Percentiles rank a stretch among this genome's conserved stretches.
phyloP scores from a whole-genome alignment of 2,888 invertebrate species.

The Keiferia lycopersicella region DNA sequence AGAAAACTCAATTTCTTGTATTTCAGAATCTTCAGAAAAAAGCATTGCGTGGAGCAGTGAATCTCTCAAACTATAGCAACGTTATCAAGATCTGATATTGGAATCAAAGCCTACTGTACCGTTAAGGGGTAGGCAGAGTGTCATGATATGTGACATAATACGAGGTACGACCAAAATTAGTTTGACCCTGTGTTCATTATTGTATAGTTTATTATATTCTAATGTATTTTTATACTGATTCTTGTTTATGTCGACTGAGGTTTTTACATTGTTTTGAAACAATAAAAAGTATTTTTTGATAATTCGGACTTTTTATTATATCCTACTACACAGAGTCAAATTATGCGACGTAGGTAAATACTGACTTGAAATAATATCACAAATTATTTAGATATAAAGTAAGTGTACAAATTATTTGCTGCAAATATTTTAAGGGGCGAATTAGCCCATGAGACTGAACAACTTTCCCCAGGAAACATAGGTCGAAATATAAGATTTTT shows the following conservation, averaged over 20 bases:
- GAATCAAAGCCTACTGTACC: background rate
- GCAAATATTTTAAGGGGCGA: too few relatives aligned
- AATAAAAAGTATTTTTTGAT: slow-evolving; percentile 14
- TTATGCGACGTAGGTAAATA: too few relatives aligned
- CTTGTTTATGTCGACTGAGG: slow-evolving; percentile 24
- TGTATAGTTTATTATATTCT: slow-evolving; percentile 31
- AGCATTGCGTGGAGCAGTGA: slow-evolving; percentile 83
- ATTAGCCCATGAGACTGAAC: too few relatives aligned
- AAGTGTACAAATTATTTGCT: too few relatives aligned
- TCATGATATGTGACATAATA: background rate
- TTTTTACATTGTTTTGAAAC: slow-evolving; percentile 21
- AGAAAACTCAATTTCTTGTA: too few relatives aligned
- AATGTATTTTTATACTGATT: slow-evolving; percentile 32
- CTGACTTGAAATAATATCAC: too few relatives aligned
- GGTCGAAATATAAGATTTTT: too few relatives aligned
- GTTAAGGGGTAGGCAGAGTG: background rate
- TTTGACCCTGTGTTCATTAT: slow-evolving; percentile 36
- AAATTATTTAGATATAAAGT: too few relatives aligned
- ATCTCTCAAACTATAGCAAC: slow-evolving; percentile 83
- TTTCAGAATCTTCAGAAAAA: slow-evolving; percentile 86
- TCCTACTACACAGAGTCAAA: too few relatives aligned
- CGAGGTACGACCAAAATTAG: slow-evolving; percentile 17
- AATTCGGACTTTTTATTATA: background rate
- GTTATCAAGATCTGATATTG: slow-evolving; percentile 76
- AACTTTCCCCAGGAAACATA: too few relatives aligned